A percentile compares a stretch with the other conserved stretches of the same genome.
These are phyloP conservation scores for Corbicula japonica DNA, from an alignment of 2,888 invertebrate genomes.

Conservation along the genomic window DNA sequence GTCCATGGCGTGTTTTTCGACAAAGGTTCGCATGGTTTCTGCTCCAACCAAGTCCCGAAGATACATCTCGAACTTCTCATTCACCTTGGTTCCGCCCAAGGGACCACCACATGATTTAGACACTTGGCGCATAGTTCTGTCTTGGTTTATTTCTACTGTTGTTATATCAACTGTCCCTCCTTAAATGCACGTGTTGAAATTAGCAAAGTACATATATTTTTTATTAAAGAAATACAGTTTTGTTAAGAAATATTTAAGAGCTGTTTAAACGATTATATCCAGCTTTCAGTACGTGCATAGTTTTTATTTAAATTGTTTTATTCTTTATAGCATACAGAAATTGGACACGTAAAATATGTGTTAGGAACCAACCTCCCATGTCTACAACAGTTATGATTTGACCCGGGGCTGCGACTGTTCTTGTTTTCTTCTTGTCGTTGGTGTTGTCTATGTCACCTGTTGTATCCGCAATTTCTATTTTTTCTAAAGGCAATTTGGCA, in stretches of 20 bases:
- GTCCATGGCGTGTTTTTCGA: neutral
- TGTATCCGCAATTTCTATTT: slow-evolving; percentile 41
- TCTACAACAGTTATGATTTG: slow-evolving; percentile 47
- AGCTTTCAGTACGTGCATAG: no score
- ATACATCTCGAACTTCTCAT: slow-evolving; percentile 27
- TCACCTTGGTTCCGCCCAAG: slow-evolving; percentile 41
- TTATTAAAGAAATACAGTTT: neutral
- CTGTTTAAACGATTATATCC: no score
- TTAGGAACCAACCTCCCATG: slow-evolving; percentile 44
- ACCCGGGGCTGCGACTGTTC: slow-evolving; percentile 38
- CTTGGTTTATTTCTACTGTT: slow-evolving; percentile 31
- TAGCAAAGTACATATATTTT: neutral
- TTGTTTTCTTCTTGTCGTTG: slow-evolving; percentile 23
- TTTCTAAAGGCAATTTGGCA: slow-evolving; percentile 24
- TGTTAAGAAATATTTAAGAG: no score
- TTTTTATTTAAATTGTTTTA: no score
- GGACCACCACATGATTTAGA: slow-evolving; percentile 37
- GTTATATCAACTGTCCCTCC: slow-evolving; percentile 52
- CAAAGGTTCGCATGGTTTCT: slow-evolving; percentile 12
- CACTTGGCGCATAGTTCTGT: slow-evolving; percentile 32
- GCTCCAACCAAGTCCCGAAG: slow-evolving; percentile 25
- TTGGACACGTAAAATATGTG: neutral
- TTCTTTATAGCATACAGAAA: no score
- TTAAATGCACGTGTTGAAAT: neutral
- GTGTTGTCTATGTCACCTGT: no score